These are phyloP conservation scores for Parascotia fuliginaria DNA, from an alignment of 2,888 invertebrate genomes.

Conservation along the genomic window DNA sequence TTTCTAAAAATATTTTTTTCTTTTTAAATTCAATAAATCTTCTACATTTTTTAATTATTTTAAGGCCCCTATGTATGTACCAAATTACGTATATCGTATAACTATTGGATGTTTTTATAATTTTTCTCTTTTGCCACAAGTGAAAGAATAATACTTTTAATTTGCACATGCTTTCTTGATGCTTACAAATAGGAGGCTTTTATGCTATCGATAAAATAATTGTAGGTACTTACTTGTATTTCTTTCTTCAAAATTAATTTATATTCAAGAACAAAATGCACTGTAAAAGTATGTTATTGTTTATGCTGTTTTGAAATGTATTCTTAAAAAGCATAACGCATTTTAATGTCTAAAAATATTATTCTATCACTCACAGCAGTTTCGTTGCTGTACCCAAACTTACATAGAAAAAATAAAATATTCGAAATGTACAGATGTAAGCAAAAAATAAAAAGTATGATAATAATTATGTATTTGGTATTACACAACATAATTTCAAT, in stretches of 20 bases:
- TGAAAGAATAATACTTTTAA: slow-evolving; percentile 41
- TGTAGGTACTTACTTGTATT: background rate
- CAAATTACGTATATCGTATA: slow-evolving; percentile 78
- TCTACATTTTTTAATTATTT: slow-evolving; percentile 53
- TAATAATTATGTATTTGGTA: slow-evolving; percentile 74
- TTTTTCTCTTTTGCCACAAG: slow-evolving; percentile 52
- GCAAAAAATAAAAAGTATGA: slow-evolving; percentile 72
- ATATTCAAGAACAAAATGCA: background rate
- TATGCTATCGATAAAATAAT: background rate
- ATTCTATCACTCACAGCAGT: slow-evolving; percentile 38
- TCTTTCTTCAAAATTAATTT: background rate
- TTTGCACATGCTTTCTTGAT: background rate
- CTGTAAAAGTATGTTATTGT: no score
- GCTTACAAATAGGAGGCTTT: background rate
- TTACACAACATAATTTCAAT: slow-evolving; percentile 76
- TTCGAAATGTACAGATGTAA: slow-evolving; percentile 75
- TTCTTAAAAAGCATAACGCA: slow-evolving; percentile 7
- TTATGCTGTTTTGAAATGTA: slow-evolving; percentile 3
- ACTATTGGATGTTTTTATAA: slow-evolving; percentile 61
- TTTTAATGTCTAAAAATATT: slow-evolving; percentile 19
- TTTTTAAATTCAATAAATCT: slow-evolving; percentile 63
- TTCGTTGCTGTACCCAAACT: slow-evolving; percentile 69
- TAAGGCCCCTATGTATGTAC: slow-evolving; percentile 79
- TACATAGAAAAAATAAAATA: slow-evolving; percentile 63
- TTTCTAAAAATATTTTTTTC: slow-evolving; percentile 68